A percentile compares a stretch with the other conserved stretches of the same genome.
phyloP scores from a whole-genome alignment of 2,113 vertebrate genomes.

The Macrotus californicus region DNA sequence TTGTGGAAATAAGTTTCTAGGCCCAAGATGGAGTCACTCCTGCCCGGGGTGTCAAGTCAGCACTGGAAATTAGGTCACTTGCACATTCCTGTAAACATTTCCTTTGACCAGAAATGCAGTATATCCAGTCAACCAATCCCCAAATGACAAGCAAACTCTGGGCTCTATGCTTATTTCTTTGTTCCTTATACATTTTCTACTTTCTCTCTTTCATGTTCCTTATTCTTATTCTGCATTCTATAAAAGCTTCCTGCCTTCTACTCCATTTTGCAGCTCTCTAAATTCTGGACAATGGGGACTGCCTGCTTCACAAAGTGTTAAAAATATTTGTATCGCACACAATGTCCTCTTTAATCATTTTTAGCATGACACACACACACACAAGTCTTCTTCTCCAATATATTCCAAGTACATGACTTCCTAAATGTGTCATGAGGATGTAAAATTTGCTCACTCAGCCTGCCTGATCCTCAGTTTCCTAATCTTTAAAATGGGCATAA shows the following conservation, averaged over 20 bases:
- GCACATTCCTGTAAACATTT: background rate
- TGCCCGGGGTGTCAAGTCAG: background rate
- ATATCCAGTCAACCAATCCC: background rate
- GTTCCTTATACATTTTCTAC: background rate
- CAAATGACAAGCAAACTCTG: background rate
- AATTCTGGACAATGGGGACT: background rate
- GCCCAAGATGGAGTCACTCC: background rate
- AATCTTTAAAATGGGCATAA: background rate
- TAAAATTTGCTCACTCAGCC: background rate
- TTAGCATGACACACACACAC: background rate
- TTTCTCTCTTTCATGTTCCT: background rate
- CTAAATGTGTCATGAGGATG: background rate
- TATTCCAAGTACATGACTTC: background rate
- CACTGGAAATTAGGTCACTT: background rate
- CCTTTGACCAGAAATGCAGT: background rate
- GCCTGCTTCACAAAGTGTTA: background rate
- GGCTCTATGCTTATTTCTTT: background rate
- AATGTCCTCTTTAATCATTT: background rate
- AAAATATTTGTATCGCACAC: background rate
- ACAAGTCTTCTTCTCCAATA: background rate
- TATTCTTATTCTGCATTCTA: background rate
- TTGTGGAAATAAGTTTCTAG: background rate
- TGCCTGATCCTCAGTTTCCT: background rate
- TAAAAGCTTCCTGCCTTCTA: background rate
- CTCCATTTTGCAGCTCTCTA: background rate